These are phyloP conservation scores for Eutrigla gurnardus DNA, from an alignment of 2,797 vertebrate genomes.

Conservation along the genomic window DNA sequence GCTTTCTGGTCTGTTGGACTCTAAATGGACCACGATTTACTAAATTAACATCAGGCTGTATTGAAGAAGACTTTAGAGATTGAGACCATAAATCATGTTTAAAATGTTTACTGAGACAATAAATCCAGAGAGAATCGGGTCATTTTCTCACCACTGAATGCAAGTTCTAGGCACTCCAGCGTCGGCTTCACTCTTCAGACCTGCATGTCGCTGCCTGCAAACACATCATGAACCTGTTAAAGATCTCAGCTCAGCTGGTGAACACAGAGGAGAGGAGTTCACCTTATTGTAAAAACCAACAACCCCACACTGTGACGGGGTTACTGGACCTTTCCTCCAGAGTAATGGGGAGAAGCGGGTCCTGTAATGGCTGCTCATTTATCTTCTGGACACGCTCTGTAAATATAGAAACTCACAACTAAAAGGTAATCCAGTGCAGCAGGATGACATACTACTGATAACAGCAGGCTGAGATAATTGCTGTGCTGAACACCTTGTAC, in stretches of 20 bases:
- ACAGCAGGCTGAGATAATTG: neutral
- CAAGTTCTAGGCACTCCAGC: neutral
- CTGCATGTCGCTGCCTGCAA: neutral
- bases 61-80: no score
- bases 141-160: no score
- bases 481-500: neutral
- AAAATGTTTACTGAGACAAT: no score
- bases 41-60: no score
- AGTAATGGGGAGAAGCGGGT: constrained; percentile 30
- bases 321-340: constrained; percentile 27
- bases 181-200: neutral
- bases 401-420: neutral
- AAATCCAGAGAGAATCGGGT: no score
- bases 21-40: no score
- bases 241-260: neutral
- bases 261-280: neutral
- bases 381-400: constrained; percentile 29
- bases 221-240: neutral
- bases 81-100: no score
- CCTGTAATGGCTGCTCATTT: constrained; percentile 21
- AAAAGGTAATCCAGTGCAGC: neutral
- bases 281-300: neutral
- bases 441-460: neutral
- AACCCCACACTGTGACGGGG: constrained; percentile 24
- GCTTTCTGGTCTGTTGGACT: no score